Base-by-base conservation (phyloP, 2,113 vertebrate species). In the Saccopteryx leptura region DNA sequence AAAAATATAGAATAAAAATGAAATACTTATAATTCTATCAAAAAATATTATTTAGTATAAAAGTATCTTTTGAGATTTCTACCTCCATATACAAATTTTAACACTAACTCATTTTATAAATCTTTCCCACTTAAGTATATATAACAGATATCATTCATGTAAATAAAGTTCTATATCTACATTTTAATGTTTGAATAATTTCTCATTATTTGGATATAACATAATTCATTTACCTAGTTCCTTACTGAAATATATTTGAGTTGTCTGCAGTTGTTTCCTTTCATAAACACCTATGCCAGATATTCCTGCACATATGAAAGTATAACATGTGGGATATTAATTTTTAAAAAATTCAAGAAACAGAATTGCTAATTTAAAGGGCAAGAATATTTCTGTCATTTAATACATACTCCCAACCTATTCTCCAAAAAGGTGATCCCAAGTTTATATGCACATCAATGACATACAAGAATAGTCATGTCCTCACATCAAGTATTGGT, bases 171-270 rank as follows among this genome's bases (percentile, higher is more conserved):
- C 33, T 66, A 86, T 4, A 90, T 26, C n/a, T 10, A 90, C 19
- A 81, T 76, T 96, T 75, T 94, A 82, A 86, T n/a, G 46, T 75
- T 46, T 94, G 11, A 6, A 63, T 78, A 92, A 80, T 72, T 93
- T 33, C 33, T 69, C 58, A 68, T 89, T 46, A 79, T 39, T 63
- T 26, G 8, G 8, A 10, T 18, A 87, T 24, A 75, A 71, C 13
- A n/a, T 48, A 86, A 61, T 69, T 85, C 50, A 75, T 54, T 93
- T 93, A 54, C 10, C 17, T 46, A 63, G 13, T 33, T 39, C 52
- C 66, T 63, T 46, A 78, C 17, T 68, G 11, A 50, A 28, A 84
- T 21, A 87, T 48, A 72, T 17, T 9, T 82, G 61, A 39, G 48
- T 74, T 66, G 3, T 75, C 18, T 80, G 46, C 7, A 54, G 17